phyloP scores from a whole-genome alignment of 2,113 vertebrate species.

The Struthidea cinerea region DNA sequence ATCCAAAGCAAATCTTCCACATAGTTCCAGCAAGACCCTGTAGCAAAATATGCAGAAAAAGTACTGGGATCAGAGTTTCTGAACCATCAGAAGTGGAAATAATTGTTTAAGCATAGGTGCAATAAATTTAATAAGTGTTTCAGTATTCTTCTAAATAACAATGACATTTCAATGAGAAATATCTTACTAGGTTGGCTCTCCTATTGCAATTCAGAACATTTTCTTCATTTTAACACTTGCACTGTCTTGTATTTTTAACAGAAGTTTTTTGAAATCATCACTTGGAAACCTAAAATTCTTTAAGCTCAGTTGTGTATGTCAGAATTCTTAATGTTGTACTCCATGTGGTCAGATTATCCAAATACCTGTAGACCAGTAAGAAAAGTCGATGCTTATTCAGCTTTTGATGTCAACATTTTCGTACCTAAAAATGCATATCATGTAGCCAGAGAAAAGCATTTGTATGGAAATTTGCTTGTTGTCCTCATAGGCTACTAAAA shows the following conservation, averaged over 20 bases:
- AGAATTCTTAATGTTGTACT: neutral
- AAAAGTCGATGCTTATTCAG: neutral
- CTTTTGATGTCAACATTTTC: neutral
- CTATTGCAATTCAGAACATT: neutral
- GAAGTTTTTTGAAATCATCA: neutral
- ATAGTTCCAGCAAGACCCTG: neutral
- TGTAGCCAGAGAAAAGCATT: neutral
- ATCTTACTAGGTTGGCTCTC: neutral
- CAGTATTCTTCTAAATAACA: neutral
- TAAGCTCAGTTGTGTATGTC: neutral
- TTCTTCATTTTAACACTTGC: neutral
- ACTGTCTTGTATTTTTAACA: neutral
- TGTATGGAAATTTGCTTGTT: neutral
- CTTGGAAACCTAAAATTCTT: neutral
- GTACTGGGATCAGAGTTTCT: neutral
- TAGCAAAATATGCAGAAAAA: neutral
- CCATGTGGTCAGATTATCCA: neutral
- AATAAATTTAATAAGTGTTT: neutral
- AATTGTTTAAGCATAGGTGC: neutral
- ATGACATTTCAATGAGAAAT: neutral
- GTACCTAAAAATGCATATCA: neutral
- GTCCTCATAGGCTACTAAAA: neutral
- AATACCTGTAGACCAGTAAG: neutral
- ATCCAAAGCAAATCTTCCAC: neutral
- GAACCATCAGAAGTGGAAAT: neutral